Evolutionary conservation across 2,113 vertebrate species (phyloP).

Genomic region (Trematocara variabile): DNA sequence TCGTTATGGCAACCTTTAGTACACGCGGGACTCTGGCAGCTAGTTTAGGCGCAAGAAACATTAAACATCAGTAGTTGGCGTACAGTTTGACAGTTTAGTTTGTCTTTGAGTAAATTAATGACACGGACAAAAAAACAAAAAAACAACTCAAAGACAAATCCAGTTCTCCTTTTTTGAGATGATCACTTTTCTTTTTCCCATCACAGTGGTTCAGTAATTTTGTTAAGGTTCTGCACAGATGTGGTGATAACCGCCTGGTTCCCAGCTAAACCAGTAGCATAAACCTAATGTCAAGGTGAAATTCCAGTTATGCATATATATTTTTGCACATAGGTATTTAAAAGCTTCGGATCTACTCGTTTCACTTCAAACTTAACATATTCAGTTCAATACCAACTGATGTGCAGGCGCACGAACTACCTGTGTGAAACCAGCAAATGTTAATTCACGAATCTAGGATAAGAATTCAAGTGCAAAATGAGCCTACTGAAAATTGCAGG

Average conservation of each 20-base stretch:
- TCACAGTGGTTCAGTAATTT: not conserved
- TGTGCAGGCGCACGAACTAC: not conserved
- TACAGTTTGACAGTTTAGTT: not conserved
- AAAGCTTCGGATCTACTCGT: not conserved
- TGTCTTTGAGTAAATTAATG: not conserved
- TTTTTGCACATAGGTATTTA: not conserved
- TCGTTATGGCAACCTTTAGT: not conserved
- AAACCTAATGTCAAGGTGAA: not conserved
- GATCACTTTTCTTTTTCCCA: not conserved
- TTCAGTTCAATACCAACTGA: not conserved
- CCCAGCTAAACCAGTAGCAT: not conserved
- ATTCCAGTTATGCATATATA: not conserved
- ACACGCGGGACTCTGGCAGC: not conserved
- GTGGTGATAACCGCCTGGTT: not conserved
- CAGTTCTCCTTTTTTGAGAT: slow-evolving; percentile 5
- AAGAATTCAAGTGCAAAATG: slow-evolving; percentile 50
- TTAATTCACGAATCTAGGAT: not conserved
- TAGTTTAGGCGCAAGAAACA: not conserved
- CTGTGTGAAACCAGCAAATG: not conserved
- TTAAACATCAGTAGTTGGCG: slow-evolving; percentile 38
- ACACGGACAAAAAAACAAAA: not conserved
- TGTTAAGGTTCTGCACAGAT: not conserved
- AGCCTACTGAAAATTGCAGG: not conserved
- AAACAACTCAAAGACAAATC: not conserved
- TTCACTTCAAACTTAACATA: not conserved